A percentile compares a stretch with the other conserved stretches of the same genome.
Conservation (phyloP, 1,140 invertebrate genomes). For the Drosophila grimshawi region DNA sequence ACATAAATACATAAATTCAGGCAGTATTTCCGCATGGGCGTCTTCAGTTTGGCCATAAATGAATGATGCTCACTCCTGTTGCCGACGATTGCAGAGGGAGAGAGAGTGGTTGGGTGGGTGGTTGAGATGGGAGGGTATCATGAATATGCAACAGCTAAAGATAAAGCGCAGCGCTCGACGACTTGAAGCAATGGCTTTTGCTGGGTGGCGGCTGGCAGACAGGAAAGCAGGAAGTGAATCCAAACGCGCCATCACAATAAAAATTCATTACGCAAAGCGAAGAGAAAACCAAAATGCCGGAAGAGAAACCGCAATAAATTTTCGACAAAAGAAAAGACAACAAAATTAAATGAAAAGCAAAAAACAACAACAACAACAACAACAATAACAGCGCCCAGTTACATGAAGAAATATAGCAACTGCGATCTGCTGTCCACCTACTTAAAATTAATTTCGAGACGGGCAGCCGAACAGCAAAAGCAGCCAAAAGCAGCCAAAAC, state of each 20-base stretch:
- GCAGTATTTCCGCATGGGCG: conserved; percentile 3
- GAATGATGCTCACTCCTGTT: conserved; percentile 67
- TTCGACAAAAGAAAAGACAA: conserved; percentile 43
- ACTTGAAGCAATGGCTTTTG: conserved; percentile 17
- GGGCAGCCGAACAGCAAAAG: conserved; percentile 31
- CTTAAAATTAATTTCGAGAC: conserved; percentile 80
- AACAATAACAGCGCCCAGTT: conserved; percentile 50
- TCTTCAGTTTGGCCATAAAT: conserved; percentile 58
- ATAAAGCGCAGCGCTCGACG: conserved; percentile 59
- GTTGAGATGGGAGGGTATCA: conserved; percentile 38
- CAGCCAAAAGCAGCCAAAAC: conserved; percentile 24
- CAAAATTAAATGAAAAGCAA: not conserved
- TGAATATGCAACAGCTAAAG: conserved; percentile 73
- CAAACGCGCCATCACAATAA: conserved; percentile 80
- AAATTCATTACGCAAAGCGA: conserved; percentile 78
- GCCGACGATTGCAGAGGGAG: conserved; percentile 15
- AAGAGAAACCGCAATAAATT: conserved; percentile 80
- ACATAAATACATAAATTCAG: conserved; percentile 50
- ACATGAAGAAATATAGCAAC: conserved; percentile 81
- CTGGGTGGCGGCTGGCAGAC: not conserved
- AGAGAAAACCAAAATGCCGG: conserved; percentile 65
- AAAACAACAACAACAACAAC: conserved; percentile 26
- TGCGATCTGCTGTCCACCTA: conserved; percentile 80
- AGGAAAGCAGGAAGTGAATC: conserved; percentile 57
- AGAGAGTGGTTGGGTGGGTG: too few species aligned